Conservation (phyloP, 2,888 invertebrate species). For the Limnephilus lunatus region DNA sequence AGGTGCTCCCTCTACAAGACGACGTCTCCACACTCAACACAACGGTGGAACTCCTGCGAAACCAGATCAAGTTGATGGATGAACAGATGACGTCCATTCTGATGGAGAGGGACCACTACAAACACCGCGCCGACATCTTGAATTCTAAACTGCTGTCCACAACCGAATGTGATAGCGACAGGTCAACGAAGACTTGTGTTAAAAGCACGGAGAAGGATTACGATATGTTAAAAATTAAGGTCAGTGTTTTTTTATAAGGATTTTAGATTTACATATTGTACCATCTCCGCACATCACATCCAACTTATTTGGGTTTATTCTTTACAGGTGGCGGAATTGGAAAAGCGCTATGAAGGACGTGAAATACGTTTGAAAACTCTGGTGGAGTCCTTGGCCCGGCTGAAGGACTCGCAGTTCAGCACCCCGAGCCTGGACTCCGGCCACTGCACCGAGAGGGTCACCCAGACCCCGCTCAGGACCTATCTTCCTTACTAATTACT, state of each 20-base stretch:
- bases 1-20: constrained; percentile 78
- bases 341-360: constrained; percentile 74
- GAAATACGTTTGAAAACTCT: constrained; percentile 73
- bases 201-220: constrained; percentile 63
- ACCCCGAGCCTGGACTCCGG: constrained; percentile 20
- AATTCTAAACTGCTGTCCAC: constrained; percentile 54
- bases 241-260: not conserved
- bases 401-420: constrained; percentile 67
- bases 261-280: not conserved
- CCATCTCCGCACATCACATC: not conserved
- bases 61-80: constrained; percentile 70
- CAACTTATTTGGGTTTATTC: constrained; percentile 45
- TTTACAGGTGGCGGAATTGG: constrained; percentile 71
- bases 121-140: constrained; percentile 70
- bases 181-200: constrained; percentile 54
- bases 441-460: constrained; percentile 15
- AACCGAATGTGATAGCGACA: constrained; percentile 65
- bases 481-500: constrained; percentile 12
- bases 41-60: constrained; percentile 74
- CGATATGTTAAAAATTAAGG: constrained; percentile 60
- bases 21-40: constrained; percentile 79
- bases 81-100: constrained; percentile 76
- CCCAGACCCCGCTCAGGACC: not conserved
- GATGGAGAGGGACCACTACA: constrained; percentile 78
- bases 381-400: constrained; percentile 72